Evolutionary conservation across 2,113 vertebrate species (phyloP), one percentile per base, ranked within the genome.

Genomic region (Beaufortia kweichowensis): DNA sequence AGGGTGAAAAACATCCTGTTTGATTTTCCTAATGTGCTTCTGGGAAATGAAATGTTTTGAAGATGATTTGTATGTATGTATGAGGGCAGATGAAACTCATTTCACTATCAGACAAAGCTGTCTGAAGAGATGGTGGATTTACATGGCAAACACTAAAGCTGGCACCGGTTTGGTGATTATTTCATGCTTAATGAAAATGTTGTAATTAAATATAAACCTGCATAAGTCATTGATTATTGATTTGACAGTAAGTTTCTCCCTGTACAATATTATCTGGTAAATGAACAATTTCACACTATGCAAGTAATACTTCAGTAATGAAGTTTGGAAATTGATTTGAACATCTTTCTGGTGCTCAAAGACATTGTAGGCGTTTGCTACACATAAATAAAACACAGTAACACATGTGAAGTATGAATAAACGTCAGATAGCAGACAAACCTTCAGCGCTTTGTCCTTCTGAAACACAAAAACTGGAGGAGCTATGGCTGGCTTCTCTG

Each of bases 391-490:
- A n/a, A n/a, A n/a, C n/a, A n/a, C n/a, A n/a, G n/a, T n/a, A n/a
- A n/a, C 26, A 23, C 35, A 39, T 39, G 35, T 7, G 3, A 39
- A 15, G 11, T 15, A 12, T 15, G 12, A 43, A 14, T 3, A 46
- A 14, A 12, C 14, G 14, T 14, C 3, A 4, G 43, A 48, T 48
- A 50, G 66, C 7, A 55, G 78, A 80, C 93, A 92, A 95, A 98
- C 97, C 96, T 99, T 99, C 90, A 95, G 95, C 86, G 93, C 94
- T 94, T 98, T 99, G 88, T 99, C 97, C 92, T 99, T 99, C 91
- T 98, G 97, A 92, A 99, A 99, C 91, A 98, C 96, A 93, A 99
- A 99, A 87, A 98, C 95, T n/a, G 97, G 96, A 79, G 96, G 95
- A 80, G 95, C 95, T 91, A 98, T 95, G 89, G 97, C 97, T 92